Evolutionary conservation across 1,140 invertebrate genomes (phyloP), one percentile per base, ranked within the genome.

Genomic region (Drosophila pachea): DNA sequence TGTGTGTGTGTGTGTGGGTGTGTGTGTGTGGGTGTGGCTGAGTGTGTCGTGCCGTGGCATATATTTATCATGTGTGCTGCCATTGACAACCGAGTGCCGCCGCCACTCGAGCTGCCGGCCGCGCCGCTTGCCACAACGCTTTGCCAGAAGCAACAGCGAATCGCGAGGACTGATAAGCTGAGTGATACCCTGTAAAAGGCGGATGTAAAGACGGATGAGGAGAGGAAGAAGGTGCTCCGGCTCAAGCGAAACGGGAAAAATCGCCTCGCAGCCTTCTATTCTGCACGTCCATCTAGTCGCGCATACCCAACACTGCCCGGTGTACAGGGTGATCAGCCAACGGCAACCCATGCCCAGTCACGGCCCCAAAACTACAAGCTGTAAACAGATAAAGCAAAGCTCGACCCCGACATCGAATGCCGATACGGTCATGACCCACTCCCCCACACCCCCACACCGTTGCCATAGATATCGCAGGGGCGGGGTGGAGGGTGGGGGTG

Each of bases 311-410:
- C 4, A 0, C 36, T 12, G 2, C 6, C 3, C n/a, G 12, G n/a
- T 31, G 12, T 50, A 50, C 12, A 14, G 49, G 32, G 29, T 16
- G 35, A 5, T 0, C 22, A 22, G 22, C 2, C 32, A 33, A 14
- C 7, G 31, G 9, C 32, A 35, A 7, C 54, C 22, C 22, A 65
- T 54, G 53, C 36, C 8, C 14, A 48, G 29, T 45, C 45, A 59
- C 49, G 66, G 45, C 40, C 47, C 16, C 47, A 68, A 22, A 22
- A 60, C 48, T 60, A 68, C 68, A 73, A 75, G 42, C 52, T 61
- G 65, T 72, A 64, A 54, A 73, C 60, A 75, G 71, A 74, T 60
- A 74, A 63, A 72, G 63, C 47, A 67, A 68, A 63, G 22, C 61
- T 54, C 50, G 56, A 72, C 40, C 29, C 47, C 40, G 40, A 50